phyloP scores from a whole-genome alignment of 2,888 invertebrate genomes.

The Hartigia nigra region DNA sequence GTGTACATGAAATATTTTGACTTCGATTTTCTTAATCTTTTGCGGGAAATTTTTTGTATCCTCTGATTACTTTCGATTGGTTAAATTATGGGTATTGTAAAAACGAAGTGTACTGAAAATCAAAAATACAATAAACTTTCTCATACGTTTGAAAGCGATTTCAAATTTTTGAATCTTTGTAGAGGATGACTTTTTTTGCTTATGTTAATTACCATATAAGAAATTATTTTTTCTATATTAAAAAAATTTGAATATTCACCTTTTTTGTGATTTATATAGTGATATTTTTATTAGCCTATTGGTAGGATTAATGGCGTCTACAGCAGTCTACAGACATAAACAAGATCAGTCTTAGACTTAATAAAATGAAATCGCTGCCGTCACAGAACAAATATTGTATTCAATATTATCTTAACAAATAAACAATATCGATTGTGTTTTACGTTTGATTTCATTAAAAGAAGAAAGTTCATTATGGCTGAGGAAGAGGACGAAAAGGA shows the following conservation, averaged over 20 bases:
- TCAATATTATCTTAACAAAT: not conserved
- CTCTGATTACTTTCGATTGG: too few relatives aligned
- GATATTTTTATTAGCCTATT: not conserved
- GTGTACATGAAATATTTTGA: too few relatives aligned
- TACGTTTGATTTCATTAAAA: not conserved
- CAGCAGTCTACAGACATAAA: not conserved
- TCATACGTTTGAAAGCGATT: not conserved
- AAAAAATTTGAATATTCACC: not conserved
- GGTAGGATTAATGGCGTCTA: not conserved
- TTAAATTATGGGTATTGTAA: too few relatives aligned
- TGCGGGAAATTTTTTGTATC: too few relatives aligned
- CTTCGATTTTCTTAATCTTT: too few relatives aligned
- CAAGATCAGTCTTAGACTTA: not conserved
- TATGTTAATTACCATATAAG: not conserved
- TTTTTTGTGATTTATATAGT: not conserved
- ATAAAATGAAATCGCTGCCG: not conserved
- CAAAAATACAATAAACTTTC: not conserved
- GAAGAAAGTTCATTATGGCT: constrained; percentile 68
- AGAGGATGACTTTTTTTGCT: not conserved
- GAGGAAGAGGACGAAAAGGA: constrained; percentile 87
- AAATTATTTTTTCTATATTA: not conserved
- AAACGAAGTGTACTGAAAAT: not conserved
- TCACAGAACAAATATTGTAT: not conserved
- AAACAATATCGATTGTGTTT: not conserved
- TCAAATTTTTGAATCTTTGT: not conserved